Percentiles rank a stretch among this genome's conserved stretches.
Conservation (phyloP, 2,797 vertebrate genomes). For the Mormyrus hasselquistii region DNA sequence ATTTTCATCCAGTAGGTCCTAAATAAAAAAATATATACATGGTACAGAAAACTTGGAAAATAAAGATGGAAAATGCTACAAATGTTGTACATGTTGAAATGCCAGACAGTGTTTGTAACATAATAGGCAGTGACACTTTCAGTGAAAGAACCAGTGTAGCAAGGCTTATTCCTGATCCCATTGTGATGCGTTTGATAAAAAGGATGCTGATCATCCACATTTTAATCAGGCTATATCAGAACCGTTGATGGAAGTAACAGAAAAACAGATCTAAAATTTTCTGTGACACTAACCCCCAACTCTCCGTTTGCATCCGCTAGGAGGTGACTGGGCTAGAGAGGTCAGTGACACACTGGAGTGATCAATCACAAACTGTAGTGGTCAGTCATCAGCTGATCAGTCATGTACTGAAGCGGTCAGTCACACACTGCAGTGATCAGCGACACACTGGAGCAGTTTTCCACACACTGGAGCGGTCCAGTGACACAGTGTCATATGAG, state of each 20-base stretch:
- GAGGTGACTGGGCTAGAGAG: not conserved
- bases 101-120: not conserved
- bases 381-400: not conserved
- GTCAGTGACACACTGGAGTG: not conserved
- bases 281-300: not conserved
- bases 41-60: not conserved
- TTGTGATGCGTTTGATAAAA: not conserved
- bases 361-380: not conserved
- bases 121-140: not conserved
- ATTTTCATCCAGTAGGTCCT: not conserved
- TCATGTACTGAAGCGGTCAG: not conserved
- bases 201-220: not conserved
- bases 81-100: not conserved
- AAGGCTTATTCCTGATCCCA: not conserved
- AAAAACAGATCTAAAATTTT: not conserved
- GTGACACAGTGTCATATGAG: not conserved
- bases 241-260: not conserved
- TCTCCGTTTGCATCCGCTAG: not conserved
- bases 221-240: not conserved
- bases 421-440: not conserved
- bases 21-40: not conserved
- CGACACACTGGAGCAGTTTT: not conserved
- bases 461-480: not conserved
- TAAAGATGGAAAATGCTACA: not conserved
- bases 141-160: not conserved